Percentiles rank a stretch among this genome's conserved stretches.
phyloP scores from a whole-genome alignment of 1,140 invertebrate species.

The Heterodera schachtii region DNA sequence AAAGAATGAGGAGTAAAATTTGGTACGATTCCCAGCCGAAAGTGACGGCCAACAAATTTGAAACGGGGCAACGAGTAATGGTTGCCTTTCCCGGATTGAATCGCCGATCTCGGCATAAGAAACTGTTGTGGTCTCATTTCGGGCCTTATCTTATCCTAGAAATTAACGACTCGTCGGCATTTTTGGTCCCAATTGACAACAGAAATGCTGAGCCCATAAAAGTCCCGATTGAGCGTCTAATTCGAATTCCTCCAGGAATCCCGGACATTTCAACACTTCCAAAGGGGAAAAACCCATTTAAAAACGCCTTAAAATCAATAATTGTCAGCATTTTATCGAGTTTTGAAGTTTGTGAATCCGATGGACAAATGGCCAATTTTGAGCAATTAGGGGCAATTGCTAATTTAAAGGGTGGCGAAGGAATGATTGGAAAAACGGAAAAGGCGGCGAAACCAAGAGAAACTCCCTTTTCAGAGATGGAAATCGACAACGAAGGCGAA shows the following conservation, averaged over 20 bases:
- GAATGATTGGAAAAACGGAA: neutral
- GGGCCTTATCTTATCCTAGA: neutral
- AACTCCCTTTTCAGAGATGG: neutral
- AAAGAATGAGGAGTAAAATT: neutral
- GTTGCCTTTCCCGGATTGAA: neutral
- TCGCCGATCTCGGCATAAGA: slow-evolving; percentile 7
- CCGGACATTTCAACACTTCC: neutral
- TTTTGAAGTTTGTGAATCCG: neutral
- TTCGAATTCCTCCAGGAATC: no score
- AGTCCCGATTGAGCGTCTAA: neutral
- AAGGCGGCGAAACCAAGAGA: neutral
- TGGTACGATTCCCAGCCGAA: neutral
- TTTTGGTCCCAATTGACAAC: neutral
- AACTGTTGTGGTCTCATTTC: neutral
- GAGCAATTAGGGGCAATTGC: slow-evolving; percentile 11
- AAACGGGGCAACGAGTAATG: no score
- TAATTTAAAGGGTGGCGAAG: no score
- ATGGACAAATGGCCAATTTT: neutral
- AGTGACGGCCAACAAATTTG: neutral
- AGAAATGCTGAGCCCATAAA: neutral
- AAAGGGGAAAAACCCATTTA: slow-evolving; percentile 6
- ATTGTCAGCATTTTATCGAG: neutral
- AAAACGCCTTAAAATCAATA: neutral
- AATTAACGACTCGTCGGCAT: slow-evolving; percentile 2
- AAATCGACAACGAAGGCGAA: no score